These are phyloP conservation scores for Tragelaphus imberbis DNA, from an alignment of 2,113 vertebrate genomes.

Conservation along the genomic window DNA sequence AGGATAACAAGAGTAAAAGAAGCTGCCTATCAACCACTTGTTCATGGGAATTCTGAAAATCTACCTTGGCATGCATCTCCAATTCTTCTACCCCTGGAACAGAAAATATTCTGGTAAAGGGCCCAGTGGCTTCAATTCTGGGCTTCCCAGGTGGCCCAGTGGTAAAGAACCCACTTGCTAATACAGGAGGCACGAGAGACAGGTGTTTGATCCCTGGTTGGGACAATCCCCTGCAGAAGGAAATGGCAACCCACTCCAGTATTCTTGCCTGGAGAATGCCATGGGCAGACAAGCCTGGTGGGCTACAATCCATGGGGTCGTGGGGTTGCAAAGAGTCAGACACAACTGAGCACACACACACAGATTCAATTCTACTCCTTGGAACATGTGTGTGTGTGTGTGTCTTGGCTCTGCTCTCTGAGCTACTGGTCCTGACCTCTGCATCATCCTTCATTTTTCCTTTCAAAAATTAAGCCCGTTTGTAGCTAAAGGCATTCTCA, in stretches of 20 bases:
- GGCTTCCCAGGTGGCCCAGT: not conserved
- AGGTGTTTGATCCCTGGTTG: not conserved
- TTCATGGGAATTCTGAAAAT: not conserved
- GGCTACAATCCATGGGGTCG: accelerated
- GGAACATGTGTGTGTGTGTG: not conserved
- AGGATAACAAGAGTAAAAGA: not conserved
- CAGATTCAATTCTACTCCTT: not conserved
- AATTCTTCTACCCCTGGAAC: not conserved
- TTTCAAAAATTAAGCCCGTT: not conserved
- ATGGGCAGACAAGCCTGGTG: not conserved
- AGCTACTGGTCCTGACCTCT: not conserved
- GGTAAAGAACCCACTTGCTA: not conserved
- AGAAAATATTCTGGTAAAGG: not conserved
- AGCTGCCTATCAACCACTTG: not conserved
- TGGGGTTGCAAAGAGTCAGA: not conserved
- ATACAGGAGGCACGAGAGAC: not conserved
- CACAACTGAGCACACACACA: not conserved
- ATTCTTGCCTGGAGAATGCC: not conserved
- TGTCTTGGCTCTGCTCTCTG: not conserved
- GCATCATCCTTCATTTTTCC: not conserved
- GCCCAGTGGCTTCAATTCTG: not conserved
- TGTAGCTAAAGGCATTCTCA: not conserved
- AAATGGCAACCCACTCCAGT: not conserved
- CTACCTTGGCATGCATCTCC: not conserved
- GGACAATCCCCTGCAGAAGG: not conserved